phyloP scores from a whole-genome alignment of 2,888 invertebrate species.

The Coecobrya sp. region DNA sequence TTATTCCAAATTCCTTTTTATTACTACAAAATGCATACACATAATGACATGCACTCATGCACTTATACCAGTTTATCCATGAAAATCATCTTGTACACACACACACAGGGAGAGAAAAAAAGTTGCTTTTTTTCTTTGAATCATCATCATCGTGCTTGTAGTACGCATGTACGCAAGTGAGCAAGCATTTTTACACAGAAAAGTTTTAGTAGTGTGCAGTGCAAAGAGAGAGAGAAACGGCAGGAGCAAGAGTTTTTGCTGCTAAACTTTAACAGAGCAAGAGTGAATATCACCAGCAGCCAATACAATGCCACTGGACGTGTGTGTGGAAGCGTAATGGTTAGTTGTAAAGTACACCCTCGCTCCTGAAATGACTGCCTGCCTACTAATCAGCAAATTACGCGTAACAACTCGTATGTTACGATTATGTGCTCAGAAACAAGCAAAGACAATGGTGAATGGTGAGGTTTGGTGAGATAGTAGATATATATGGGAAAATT shows the following conservation, averaged over 20 bases:
- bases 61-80: slow-evolving; percentile 31
- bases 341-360: slow-evolving; percentile 69
- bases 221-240: slow-evolving; percentile 10
- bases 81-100: neutral
- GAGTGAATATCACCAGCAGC: slow-evolving; percentile 49
- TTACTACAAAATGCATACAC: slow-evolving; percentile 50
- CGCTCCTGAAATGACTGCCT: slow-evolving; percentile 30
- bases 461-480: too few relatives aligned
- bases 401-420: slow-evolving; percentile 24
- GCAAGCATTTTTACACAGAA: neutral
- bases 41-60: slow-evolving; percentile 61
- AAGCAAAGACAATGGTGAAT: neutral
- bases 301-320: slow-evolving; percentile 66
- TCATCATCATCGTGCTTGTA: neutral
- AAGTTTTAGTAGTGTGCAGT: too few relatives aligned
- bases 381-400: slow-evolving; percentile 75
- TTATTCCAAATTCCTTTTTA: slow-evolving; percentile 35
- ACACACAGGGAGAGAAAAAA: neutral
- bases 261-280: neutral
- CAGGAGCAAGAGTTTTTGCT: neutral
- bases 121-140: slow-evolving; percentile 30
- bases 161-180: slow-evolving; percentile 58
- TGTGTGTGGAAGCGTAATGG: slow-evolving; percentile 62
- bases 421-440: neutral
- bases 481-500: neutral